Conservation (phyloP, 2,797 vertebrate genomes). For the Holocentrus rufus region DNA sequence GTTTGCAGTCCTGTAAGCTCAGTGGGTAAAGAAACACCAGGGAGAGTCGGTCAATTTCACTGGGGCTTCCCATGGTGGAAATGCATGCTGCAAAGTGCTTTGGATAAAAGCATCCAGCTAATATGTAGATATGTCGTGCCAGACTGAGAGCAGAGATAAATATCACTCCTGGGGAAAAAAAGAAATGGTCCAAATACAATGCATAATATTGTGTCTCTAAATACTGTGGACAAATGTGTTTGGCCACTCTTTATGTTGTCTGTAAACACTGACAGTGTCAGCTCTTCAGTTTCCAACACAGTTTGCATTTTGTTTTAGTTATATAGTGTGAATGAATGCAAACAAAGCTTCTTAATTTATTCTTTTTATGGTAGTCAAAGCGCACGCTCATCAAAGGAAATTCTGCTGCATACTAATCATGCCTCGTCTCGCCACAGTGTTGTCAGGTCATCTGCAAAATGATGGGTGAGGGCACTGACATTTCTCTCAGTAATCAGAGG, state of each 20-base stretch:
- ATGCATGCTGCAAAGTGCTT: neutral
- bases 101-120: neutral
- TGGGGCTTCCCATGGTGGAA: neutral
- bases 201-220: neutral
- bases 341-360: constrained; percentile 23
- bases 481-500: constrained; percentile 37
- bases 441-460: constrained; percentile 27
- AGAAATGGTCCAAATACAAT: too few relatives aligned
- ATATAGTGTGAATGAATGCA: neutral
- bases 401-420: constrained; percentile 30
- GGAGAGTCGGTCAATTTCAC: constrained; percentile 4
- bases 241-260: neutral
- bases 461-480: neutral
- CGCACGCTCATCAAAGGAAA: constrained; percentile 17
- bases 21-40: neutral
- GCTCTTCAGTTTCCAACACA: neutral
- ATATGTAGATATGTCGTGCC: neutral
- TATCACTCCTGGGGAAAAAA: too few relatives aligned
- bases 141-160: too few relatives aligned
- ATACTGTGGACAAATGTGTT: neutral
- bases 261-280: neutral
- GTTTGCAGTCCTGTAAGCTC: neutral
- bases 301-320: neutral
- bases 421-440: neutral
- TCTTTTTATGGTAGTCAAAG: constrained; percentile 38